These are phyloP conservation scores for Caradrina kadenii DNA, from an alignment of 2,888 invertebrate species.

Conservation along the genomic window DNA sequence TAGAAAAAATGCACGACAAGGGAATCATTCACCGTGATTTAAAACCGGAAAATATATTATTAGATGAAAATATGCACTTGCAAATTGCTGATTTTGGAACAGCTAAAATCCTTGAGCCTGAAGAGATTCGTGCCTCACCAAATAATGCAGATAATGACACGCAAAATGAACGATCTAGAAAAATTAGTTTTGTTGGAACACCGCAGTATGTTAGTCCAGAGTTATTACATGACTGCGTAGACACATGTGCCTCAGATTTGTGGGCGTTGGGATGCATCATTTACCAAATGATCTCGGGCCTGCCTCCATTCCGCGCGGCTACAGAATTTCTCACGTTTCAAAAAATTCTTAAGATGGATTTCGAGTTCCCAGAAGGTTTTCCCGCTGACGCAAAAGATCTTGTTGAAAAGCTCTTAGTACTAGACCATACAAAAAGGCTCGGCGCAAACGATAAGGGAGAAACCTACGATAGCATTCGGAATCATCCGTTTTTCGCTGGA, in stretches of 20 bases:
- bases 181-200: constrained; percentile 98
- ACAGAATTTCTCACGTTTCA: constrained; percentile 99
- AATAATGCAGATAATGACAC: constrained; percentile 77
- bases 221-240: constrained; percentile 95
- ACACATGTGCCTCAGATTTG: constrained; percentile 95
- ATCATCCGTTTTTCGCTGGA: constrained; percentile 96
- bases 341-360: constrained; percentile 97
- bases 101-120: constrained; percentile 94
- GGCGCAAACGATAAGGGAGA: constrained; percentile 94
- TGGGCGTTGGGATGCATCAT: constrained; percentile 99
- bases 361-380: constrained; percentile 98
- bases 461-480: constrained; percentile 95
- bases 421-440: constrained; percentile 95
- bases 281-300: constrained; percentile 98
- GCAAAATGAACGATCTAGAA: constrained; percentile 89
- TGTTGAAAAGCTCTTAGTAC: constrained; percentile 95
- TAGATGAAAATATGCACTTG: constrained; percentile 98
- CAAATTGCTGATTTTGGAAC: constrained; percentile 99
- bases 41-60: constrained; percentile 99
- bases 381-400: constrained; percentile 96
- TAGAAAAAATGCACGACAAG: constrained; percentile 97
- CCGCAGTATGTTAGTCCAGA: constrained; percentile 99
- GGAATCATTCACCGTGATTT: constrained; percentile 98
- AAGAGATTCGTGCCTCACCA: constrained; percentile 74
- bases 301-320: constrained; percentile 97